Evolutionary conservation across 2,797 vertebrate genomes (phyloP), one percentile per base, ranked within the genome.

Genomic region (Okamejei kenojei): DNA sequence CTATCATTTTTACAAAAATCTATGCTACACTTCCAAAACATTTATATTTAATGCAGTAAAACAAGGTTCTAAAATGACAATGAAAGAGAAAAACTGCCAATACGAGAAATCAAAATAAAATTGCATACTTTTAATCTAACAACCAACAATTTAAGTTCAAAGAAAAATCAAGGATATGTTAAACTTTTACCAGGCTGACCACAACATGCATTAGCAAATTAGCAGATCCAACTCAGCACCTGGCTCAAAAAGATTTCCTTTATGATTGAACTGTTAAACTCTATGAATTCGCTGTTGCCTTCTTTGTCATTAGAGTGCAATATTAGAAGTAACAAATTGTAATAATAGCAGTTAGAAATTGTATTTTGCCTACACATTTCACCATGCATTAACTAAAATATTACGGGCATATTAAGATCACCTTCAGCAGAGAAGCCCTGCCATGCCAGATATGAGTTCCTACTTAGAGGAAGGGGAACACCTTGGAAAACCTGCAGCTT

Each of bases 371-470:
- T 7, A 15, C 26, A 15, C 23, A 10, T 32, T 74, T 29, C 29
- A 13, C 19, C 23, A 21, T 92, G 26, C 71, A 76, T 10, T 32
- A 76, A n/a, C 13, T 76, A 38, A 10, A 54, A 68, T 26, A 11
- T 80, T 26, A 63, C 13, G 77, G 5, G 68, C 29, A 86, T 82
- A 73, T 45, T 81, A 79, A 93, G 15, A 82, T 95, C 96, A 97
- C 99, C 98, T 97, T 99, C 98, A 11, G 98, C 98, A 0, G 97
- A 98, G 96, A 99, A 99, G 17, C 99, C 98, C 32, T 98, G 94
- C 99, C 99, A 99, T 0, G 95, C 94, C 84, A 99, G 96, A 94
- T 97, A 95, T 54, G 98, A 97, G 78, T 95, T 97, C 93, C 58
- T 96, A 0, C 98, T 97, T 82, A 99, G 96, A 0, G 98, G 97